These are phyloP conservation scores for Tenualosa thibaudeaui DNA, from an alignment of 2,797 vertebrate species.

Conservation along the genomic window DNA sequence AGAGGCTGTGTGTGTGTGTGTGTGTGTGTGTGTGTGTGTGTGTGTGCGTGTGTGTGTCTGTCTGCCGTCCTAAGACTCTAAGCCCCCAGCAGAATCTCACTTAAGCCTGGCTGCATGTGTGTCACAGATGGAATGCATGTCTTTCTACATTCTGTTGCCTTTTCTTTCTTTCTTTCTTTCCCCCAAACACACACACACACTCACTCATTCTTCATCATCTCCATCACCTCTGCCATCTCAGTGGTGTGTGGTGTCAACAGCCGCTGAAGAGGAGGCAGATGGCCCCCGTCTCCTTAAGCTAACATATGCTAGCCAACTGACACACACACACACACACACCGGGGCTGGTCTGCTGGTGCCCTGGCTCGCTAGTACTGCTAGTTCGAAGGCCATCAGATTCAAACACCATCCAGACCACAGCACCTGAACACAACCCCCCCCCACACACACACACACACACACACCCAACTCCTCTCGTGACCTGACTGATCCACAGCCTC, in stretches of 20 bases:
- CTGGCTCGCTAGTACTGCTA: background rate
- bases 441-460: too few relatives aligned
- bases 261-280: background rate
- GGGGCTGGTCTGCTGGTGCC: background rate
- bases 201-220: background rate
- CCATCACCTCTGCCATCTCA: background rate
- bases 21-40: background rate
- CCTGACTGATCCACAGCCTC: background rate
- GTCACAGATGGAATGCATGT: background rate
- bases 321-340: too few relatives aligned
- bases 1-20: slow-evolving; percentile 6
- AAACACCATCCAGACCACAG: background rate
- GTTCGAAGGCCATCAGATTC: background rate
- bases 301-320: background rate
- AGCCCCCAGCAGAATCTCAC: background rate
- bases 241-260: background rate
- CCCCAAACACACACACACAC: too few relatives aligned
- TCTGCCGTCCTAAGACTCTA: background rate
- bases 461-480: too few relatives aligned
- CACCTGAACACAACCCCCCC: too few relatives aligned
- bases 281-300: background rate
- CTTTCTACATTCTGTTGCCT: background rate
- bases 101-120: background rate
- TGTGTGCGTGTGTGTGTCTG: background rate
- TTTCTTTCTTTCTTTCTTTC: background rate